Conservation (phyloP, 1,140 invertebrate species). For the Ladona fulva region DNA sequence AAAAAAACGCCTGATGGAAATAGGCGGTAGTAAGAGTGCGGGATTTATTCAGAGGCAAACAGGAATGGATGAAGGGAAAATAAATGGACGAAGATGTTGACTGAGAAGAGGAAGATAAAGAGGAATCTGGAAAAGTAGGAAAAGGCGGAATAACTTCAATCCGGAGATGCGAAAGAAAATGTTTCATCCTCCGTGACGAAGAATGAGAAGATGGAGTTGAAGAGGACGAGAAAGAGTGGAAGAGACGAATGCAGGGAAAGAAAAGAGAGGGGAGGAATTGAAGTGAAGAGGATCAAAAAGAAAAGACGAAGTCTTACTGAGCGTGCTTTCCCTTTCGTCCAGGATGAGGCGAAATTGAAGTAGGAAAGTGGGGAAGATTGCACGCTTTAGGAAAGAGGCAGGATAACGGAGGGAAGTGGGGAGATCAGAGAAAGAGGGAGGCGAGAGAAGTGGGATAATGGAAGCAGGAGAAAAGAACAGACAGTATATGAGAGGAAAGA, state of each 20-base stretch:
- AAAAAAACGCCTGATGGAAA: no score
- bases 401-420: background rate
- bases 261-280: background rate
- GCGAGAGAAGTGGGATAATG: no score
- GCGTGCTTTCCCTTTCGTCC: background rate
- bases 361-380: background rate
- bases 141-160: background rate
- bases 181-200: no score
- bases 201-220: no score
- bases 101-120: background rate
- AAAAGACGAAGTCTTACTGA: background rate
- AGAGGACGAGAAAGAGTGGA: background rate
- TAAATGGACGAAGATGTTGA: background rate
- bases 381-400: background rate
- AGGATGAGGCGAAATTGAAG: background rate
- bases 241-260: background rate
- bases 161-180: no score
- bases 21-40: no score
- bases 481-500: no score
- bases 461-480: no score
- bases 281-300: background rate
- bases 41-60: background rate
- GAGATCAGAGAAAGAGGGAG: no score
- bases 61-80: background rate
- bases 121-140: background rate